phyloP scores from a whole-genome alignment of 2,888 invertebrate species.

The Seladonia tumulorum region DNA sequence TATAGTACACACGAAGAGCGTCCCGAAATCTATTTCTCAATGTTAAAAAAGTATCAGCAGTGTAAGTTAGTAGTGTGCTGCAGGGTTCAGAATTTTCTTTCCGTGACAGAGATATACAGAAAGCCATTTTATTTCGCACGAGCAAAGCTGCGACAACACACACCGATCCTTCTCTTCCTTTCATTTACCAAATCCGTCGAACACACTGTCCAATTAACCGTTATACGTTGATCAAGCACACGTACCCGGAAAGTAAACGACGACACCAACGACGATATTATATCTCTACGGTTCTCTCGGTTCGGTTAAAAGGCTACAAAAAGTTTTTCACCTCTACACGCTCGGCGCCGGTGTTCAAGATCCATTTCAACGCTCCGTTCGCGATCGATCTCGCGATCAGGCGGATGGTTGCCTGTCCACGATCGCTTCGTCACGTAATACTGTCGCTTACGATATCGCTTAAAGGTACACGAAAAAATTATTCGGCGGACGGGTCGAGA shows the following conservation, averaged over 20 bases:
- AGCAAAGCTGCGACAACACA: neutral
- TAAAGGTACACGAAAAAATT: conserved; percentile 54
- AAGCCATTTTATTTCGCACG: neutral
- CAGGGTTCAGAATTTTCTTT: conserved; percentile 9
- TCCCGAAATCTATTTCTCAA: conserved; percentile 6
- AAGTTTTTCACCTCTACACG: neutral
- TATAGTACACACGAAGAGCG: neutral
- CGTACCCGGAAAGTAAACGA: conserved; percentile 2
- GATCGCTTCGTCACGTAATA: conserved; percentile 13
- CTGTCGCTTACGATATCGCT: conserved; percentile 48
- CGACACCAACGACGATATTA: conserved; percentile 17
- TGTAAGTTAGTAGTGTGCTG: conserved; percentile 14
- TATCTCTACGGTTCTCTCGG: neutral
- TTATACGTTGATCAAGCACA: conserved; percentile 8
- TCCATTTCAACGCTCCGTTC: neutral
- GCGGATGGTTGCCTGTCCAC: neutral
- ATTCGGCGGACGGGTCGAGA: conserved; percentile 16
- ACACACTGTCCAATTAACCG: neutral
- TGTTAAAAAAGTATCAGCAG: conserved; percentile 16
- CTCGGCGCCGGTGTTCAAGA: neutral
- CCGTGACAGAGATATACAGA: conserved; percentile 50
- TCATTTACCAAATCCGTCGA: neutral
- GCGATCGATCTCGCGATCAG: neutral
- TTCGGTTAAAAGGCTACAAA: neutral
- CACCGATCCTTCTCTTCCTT: neutral